Evolutionary conservation across 1,140 invertebrate genomes (phyloP), one percentile per base, ranked within the genome.

Genomic region (Musca vetustissima): DNA sequence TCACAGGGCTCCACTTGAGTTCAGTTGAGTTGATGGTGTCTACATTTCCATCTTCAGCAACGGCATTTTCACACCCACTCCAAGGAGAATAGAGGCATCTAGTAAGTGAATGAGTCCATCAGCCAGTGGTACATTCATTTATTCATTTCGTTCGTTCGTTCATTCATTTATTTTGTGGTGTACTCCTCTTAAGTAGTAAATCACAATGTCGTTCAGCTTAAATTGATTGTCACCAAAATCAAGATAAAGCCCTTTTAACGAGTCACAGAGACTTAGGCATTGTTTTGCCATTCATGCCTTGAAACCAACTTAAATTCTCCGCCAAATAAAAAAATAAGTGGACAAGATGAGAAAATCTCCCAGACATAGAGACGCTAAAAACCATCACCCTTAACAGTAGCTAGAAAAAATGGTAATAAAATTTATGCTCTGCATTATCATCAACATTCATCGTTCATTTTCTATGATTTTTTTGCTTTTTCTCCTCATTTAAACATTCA

Each of bases 161-260:
- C 17, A 21, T 1, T 52, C 49, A 52, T 19, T 52, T 4, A 21
- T 19, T 19, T 7, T 19, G n/a, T 52, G 17, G 13, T 43, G 36
- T 43, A 43, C 36, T 43, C 36, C 36, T 6, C 36, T 43, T 43
- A 43, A 61, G 57, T 43, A 61, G 57, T 61, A 61, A 61, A 61
- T 61, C 57, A 61, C 57, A 61, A 61, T 61, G 57, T 61, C 57
- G 57, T 61, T 61, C 28, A 61, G 57, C 57, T 61, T 61, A 61
- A 61, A 61, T 61, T 61, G 57, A 61, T 61, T 61, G 57, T 61
- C 57, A 61, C 57, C 57, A 36, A 61, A 61, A 61, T 61, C 57
- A 61, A 61, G 57, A 61, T 61, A 61, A 61, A 61, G 57, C 57
- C 57, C 57, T 61, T 61, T 61, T 61, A 61, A 61, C 57, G 57